phyloP scores from a whole-genome alignment of 2,113 vertebrate species.

The Gasterosteus nipponicus region DNA sequence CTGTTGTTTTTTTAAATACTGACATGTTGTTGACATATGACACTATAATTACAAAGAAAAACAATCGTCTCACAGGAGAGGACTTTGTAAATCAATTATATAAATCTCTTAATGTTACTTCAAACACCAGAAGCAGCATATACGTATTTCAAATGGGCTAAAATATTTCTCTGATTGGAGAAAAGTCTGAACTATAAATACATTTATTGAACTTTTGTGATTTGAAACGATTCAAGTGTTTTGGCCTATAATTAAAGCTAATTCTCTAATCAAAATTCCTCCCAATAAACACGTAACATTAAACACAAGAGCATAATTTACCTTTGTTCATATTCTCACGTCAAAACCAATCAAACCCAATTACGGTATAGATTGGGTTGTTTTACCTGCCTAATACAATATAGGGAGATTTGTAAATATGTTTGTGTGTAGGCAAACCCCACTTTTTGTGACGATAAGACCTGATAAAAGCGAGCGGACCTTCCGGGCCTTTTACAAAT shows the following conservation, averaged over 20 bases:
- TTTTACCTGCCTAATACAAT: not conserved
- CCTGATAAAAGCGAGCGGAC: conserved; percentile 31
- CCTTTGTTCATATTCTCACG: not conserved
- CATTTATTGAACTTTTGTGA: not conserved
- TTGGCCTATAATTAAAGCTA: not conserved
- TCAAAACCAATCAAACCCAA: conserved; percentile 2
- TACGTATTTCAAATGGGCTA: no score
- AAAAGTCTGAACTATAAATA: not conserved
- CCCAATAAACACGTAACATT: not conserved
- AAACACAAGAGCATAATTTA: not conserved
- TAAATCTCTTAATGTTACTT: not conserved
- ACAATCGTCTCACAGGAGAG: not conserved
- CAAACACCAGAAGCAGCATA: not conserved
- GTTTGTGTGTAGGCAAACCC: conserved; percentile 25
- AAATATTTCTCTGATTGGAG: not conserved
- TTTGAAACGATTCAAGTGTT: not conserved
- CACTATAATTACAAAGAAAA: not conserved
- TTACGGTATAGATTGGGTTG: not conserved
- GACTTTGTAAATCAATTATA: not conserved
- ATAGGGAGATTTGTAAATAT: conserved; percentile 32
- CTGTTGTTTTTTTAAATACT: not conserved
- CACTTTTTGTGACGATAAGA: conserved; percentile 47
- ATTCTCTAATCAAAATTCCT: not conserved
- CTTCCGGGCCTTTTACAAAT: conserved; percentile 45
- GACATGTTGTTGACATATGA: no score